Evolutionary conservation across 2,888 invertebrate species (phyloP), one percentile per base, ranked within the genome.

Genomic region (Pristionchus japonicus): DNA sequence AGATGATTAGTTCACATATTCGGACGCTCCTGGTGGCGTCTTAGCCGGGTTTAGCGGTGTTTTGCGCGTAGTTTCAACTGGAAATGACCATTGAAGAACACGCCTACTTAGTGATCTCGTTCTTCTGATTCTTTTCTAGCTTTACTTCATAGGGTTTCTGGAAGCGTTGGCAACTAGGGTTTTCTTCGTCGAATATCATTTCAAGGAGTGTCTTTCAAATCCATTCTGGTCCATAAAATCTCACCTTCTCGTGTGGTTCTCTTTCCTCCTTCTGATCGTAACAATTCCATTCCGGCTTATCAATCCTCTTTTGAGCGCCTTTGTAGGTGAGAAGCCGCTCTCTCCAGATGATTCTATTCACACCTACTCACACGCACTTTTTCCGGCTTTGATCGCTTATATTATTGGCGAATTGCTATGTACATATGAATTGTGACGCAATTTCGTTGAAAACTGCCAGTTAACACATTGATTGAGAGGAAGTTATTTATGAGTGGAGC

Each of bases 351-450:
- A 40, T 27, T 43, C 43, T 17, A 9, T 3, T 23, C 27, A 47
- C 77, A 57, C n/a, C 57, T 23, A 57, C 57, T 57, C 52, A 57
- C 57, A 57, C 57, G 57, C 57, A 57, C 57, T 57, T 43, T 77
- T 77, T 77, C 77, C 77, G 70, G 70, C 37, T 77, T 77, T 77
- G 40, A 77, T 77, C 77, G 37, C n/a, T n/a, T n/a, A n/a, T n/a
- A n/a, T n/a, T n/a, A n/a, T n/a, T n/a, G n/a, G n/a, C 23, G 23
- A 57, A 70, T 70, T 1, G 23, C 0, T 37, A 34, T 23, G 43
- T 4, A 34, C 23, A 74, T 40, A n/a, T 74, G 6, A 40, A 3
- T 52, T 23, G 57, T 57, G 57, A 57, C 57, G 43, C 11, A n/a
- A 47, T 23, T 43, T 20, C 40, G n/a, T n/a, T n/a, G n/a, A n/a